Percentiles rank a stretch among this genome's conserved stretches.
phyloP scores from a whole-genome alignment of 2,113 vertebrate genomes.

The Pseudois nayaur region DNA sequence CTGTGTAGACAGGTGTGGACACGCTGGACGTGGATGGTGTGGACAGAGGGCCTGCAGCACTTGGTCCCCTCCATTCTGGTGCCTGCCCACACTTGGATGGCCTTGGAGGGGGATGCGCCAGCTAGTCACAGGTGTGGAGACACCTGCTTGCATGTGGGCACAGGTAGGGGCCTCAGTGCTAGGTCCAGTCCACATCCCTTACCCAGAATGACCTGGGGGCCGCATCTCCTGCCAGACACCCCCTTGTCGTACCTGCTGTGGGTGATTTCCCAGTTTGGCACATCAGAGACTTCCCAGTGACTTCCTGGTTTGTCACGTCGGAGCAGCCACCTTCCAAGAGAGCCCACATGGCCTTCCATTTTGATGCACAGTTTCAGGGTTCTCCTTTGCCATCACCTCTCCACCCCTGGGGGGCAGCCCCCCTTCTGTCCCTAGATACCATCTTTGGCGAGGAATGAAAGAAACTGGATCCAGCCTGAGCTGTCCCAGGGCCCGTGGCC shows the following conservation, averaged over 20 bases:
- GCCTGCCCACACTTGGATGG: not conserved
- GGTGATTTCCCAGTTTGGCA: too few relatives aligned
- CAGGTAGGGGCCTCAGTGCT: not conserved
- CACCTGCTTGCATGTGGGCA: not conserved
- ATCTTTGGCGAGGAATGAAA: not conserved
- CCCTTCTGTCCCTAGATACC: not conserved
- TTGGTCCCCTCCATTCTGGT: accelerated
- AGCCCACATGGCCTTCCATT: not conserved
- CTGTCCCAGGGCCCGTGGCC: not conserved
- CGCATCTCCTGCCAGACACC: not conserved
- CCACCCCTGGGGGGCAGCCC: not conserved
- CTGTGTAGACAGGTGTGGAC: not conserved
- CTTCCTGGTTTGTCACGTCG: accelerated
- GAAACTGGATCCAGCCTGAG: too few relatives aligned
- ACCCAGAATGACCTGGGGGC: not conserved
- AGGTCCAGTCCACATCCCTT: not conserved
- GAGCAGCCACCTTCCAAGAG: not conserved
- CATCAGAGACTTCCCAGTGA: not conserved
- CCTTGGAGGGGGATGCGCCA: not conserved
- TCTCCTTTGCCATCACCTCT: not conserved
- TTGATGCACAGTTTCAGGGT: accelerated
- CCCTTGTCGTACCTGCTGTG: accelerated
- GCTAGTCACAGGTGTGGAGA: not conserved
- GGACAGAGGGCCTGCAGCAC: not conserved
- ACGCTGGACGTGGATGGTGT: not conserved